Conservation (phyloP, 2,888 invertebrate genomes). For the Bembecia ichneumoniformis region DNA sequence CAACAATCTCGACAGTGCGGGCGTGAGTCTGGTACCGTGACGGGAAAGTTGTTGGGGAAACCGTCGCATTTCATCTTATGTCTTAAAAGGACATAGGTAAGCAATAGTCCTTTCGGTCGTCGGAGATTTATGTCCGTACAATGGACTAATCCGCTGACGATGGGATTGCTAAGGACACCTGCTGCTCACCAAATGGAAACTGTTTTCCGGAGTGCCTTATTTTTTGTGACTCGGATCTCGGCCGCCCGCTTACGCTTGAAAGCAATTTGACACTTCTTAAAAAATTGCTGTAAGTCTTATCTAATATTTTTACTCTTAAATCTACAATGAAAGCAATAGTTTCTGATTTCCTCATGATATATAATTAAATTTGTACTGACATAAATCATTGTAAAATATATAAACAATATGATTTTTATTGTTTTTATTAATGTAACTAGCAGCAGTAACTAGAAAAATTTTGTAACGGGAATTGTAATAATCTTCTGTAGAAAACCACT, state of each 20-base stretch:
- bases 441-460: too few species aligned
- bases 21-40: slow-evolving; percentile 17
- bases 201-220: slow-evolving; percentile 25
- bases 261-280: background rate
- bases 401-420: too few species aligned
- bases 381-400: too few species aligned
- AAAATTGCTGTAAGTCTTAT: background rate
- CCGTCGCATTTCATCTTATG: slow-evolving; percentile 5
- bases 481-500: too few species aligned
- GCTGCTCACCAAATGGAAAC: slow-evolving; percentile 50
- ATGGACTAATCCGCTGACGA: slow-evolving; percentile 58
- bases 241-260: background rate
- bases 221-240: slow-evolving; percentile 20
- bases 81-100: slow-evolving; percentile 36
- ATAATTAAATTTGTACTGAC: too few species aligned
- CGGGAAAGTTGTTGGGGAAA: slow-evolving; percentile 20
- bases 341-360: too few species aligned
- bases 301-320: too few species aligned
- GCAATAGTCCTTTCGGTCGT: slow-evolving; percentile 28
- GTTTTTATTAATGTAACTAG: too few species aligned
- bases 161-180: slow-evolving; percentile 58
- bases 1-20: slow-evolving; percentile 22
- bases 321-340: too few species aligned
- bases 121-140: slow-evolving; percentile 54
- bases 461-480: too few species aligned